phyloP scores from a whole-genome alignment of 1,140 invertebrate species.

The Branchinecta lindahli region DNA sequence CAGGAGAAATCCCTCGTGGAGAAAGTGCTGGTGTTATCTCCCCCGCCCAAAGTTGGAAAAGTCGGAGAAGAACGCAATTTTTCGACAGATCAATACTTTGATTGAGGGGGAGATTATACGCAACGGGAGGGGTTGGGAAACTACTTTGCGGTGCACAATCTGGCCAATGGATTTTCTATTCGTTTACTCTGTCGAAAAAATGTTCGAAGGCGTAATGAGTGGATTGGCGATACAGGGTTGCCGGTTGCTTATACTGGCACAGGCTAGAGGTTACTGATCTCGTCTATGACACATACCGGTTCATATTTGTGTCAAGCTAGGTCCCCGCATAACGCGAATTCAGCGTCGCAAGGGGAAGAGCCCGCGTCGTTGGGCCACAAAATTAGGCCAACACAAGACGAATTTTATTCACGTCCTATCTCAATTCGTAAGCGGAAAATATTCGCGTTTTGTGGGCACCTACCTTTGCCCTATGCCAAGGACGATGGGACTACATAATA shows the following conservation, averaged over 20 bases:
- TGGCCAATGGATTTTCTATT: background rate
- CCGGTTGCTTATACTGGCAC: no score
- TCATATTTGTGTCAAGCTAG: background rate
- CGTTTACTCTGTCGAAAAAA: background rate
- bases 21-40: no score
- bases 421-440: background rate
- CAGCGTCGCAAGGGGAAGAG: background rate
- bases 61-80: background rate
- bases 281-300: no score
- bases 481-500: background rate
- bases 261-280: no score
- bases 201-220: background rate
- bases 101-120: slow-evolving; percentile 1
- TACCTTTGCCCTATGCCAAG: background rate
- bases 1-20: no score
- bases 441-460: background rate
- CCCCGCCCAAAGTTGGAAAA: background rate
- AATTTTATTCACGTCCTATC: background rate
- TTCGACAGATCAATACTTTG: background rate
- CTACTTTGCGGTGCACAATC: background rate
- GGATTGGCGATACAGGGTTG: no score
- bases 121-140: background rate
- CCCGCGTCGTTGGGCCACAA: background rate
- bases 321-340: background rate
- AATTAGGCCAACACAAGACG: background rate